Evolutionary conservation across 2,797 vertebrate genomes (phyloP).

Genomic region (Dallia pectoralis): DNA sequence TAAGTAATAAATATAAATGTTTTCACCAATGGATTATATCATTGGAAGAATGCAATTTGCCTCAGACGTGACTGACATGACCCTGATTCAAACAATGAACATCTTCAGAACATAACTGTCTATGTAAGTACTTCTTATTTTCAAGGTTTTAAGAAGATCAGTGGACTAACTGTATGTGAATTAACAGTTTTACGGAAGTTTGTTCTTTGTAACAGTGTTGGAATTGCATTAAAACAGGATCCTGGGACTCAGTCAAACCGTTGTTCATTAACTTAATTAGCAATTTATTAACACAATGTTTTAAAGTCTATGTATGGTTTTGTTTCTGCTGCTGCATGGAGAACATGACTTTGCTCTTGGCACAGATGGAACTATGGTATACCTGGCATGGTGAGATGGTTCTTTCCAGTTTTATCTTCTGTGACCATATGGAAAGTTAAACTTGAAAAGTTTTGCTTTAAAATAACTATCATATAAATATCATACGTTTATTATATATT

Average conservation of each 20-base stretch:
- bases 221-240: neutral
- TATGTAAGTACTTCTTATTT: neutral
- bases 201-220: neutral
- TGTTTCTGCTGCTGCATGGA: constrained; percentile 3
- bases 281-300: neutral
- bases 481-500: neutral
- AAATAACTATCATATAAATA: too few species aligned
- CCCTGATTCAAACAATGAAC: neutral
- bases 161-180: neutral
- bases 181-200: neutral
- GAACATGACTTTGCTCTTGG: constrained; percentile 24
- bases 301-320: neutral
- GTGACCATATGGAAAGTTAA: neutral
- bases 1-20: neutral
- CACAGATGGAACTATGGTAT: constrained; percentile 15
- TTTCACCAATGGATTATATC: neutral
- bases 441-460: too few species aligned
- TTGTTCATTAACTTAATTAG: neutral
- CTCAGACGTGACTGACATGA: neutral
- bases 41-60: neutral
- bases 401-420: neutral
- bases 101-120: neutral
- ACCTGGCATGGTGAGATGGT: constrained; percentile 21
- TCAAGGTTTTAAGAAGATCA: neutral
- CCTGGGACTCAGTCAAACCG: neutral